Base-by-base conservation (phyloP, 1,140 invertebrate species). In the Stegodyphus mimosarum region DNA sequence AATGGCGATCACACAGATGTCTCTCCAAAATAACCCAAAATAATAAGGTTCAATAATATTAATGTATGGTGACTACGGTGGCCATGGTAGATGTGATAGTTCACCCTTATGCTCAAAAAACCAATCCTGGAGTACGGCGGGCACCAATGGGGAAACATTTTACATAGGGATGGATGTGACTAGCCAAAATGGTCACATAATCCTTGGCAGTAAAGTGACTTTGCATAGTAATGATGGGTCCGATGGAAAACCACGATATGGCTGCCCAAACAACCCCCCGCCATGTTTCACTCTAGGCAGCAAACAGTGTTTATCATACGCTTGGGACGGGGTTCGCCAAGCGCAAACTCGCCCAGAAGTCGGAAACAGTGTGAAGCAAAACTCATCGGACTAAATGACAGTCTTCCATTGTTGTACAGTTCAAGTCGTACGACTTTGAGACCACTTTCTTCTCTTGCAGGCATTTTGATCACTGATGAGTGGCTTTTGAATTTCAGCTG, bases 381-480 rank as follows among this genome's bases (percentile, higher is more conserved):
- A 67, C 18, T 67, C 64, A 67, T n/a, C 17, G 2, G 64, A 67
- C 13, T 7, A 67, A 17, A 67, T 15, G 7, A 67, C 64, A n/a
- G 64, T 5, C 17, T 67, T 17, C 64, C 18, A 67, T 18, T 67
- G 6, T 6, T 6, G 2, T 18, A 6, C 17, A 18, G 7, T 67
- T 6, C n/a, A 67, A n/a, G 64, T 67, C n/a, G 7, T n/a, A 67
- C 17, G n/a, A 17, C 64, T 67, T 18, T n/a, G 17, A 17, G 7
- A 67, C n/a, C 64, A n/a, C 64, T 7, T 67, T 67, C n/a, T 67
- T n/a, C 64, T 67, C 10, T 67, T 67, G 6, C 64, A 17, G 18
- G 64, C 64, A 67, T 67, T 67, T 67, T 1, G 7, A 67, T 67
- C 10, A 67, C 17, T 67, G 64, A 67, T 60, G 55, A 60, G 55